Evolutionary conservation across 2,888 invertebrate species (phyloP), one percentile per base, ranked within the genome.

Genomic region (Mesochorus sp.): DNA sequence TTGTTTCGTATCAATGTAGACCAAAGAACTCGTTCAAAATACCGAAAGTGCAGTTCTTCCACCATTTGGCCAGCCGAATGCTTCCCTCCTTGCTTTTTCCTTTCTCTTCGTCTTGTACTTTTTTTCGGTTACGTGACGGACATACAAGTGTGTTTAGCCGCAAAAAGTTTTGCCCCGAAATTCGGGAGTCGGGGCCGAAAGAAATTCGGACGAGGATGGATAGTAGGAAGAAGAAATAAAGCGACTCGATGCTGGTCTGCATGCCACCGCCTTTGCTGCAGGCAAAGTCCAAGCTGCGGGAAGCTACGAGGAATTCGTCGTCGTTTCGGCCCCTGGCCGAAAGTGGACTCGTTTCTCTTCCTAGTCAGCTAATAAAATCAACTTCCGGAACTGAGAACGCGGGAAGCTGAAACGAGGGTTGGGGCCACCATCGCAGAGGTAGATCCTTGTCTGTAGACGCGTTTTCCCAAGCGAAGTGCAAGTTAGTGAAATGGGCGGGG

Each of bases 121-220:
- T 70, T 77, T 70, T 81, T 79, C 80, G 78, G 83, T 66, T 89
- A 90, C 90, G 90, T 90, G 90, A 88, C 86, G 86, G 85, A 87
- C 88, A 88, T 90, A 88, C 87, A 39, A 53, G 47, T 47, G 49
- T 73, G 76, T 78, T 73, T 62, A 67, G 49, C 66, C 71, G 71
- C 66, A 59, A 53, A 79, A 75, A 73, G 55, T 49, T 78, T 78
- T 39, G 51, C 47, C 26, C 42, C 28, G 37, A 73, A 78, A 73
- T 78, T 78, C 73, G 73, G 57, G 59, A 62, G 68, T 57, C 44
- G 14, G 47, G 47, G 37, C 31, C 31, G 67, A 44, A 47, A 59
- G 26, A 49, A 70, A 70, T 70, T 21, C 21, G 51, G 26, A 8
- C 24, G 57, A 37, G 55, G 28, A 34, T 8, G 53, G 6, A 34